These are phyloP conservation scores for Pentalonia nigronervosa DNA, from an alignment of 1,140 invertebrate genomes.

Conservation along the genomic window DNA sequence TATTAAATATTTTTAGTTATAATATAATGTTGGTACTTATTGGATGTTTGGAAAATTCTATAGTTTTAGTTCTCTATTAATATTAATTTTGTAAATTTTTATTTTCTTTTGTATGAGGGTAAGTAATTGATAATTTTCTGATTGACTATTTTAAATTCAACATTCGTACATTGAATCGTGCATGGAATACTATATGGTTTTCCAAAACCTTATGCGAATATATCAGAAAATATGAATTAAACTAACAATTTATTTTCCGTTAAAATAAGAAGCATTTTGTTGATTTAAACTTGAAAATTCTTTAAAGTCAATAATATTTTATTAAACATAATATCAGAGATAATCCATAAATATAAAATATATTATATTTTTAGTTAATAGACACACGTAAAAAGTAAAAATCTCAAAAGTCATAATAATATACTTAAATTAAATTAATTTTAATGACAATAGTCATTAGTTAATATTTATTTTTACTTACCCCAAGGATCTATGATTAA, in stretches of 20 bases:
- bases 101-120: background rate
- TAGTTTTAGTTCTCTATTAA: background rate
- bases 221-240: slow-evolving; percentile 42
- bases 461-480: background rate
- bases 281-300: background rate
- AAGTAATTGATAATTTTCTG: slow-evolving; percentile 33
- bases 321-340: background rate
- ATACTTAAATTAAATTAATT: background rate
- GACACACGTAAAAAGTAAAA: background rate
- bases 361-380: background rate
- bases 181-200: background rate
- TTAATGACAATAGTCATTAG: background rate
- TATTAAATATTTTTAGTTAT: background rate
- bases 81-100: slow-evolving; percentile 28
- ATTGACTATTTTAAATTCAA: slow-evolving; percentile 47
- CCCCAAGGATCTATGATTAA: slow-evolving; percentile 9
- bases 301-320: background rate
- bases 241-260: background rate
- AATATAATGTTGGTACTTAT: background rate
- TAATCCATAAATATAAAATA: background rate
- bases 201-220: background rate
- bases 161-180: background rate
- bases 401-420: background rate
- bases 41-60: background rate
- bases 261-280: background rate